phyloP scores from a whole-genome alignment of 2,797 vertebrate genomes.

The Aplochiton taeniatus region DNA sequence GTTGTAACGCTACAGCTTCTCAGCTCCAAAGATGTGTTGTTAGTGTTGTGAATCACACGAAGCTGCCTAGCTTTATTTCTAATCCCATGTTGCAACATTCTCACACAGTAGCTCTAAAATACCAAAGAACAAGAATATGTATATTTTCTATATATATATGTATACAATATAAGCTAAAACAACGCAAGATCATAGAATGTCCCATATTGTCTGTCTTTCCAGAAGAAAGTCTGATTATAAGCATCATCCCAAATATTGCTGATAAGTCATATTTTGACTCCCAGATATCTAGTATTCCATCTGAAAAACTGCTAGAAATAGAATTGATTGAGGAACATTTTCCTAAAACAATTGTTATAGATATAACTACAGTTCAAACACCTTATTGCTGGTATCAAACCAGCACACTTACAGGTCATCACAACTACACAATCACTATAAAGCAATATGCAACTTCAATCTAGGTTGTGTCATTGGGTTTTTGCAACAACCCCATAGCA shows the following conservation, averaged over 20 bases:
- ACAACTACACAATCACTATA: no score
- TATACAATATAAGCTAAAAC: constrained; percentile 71
- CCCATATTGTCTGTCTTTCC: neutral
- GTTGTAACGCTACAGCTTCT: neutral
- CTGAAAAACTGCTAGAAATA: no score
- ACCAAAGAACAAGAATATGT: constrained; percentile 67
- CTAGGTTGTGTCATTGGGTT: no score
- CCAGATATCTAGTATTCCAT: neutral
- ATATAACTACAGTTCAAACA: no score
- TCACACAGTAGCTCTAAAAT: constrained; percentile 54
- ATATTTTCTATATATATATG: constrained; percentile 55
- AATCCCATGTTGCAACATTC: constrained; percentile 20
- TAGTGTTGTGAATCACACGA: no score
- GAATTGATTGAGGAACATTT: no score
- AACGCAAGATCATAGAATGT: constrained; percentile 2
- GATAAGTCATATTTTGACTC: neutral
- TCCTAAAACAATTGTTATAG: no score
- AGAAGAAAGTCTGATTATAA: neutral
- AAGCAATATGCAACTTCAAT: no score
- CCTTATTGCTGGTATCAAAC: no score
- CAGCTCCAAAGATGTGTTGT: neutral
- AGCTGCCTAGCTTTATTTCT: neutral
- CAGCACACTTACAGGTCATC: no score
- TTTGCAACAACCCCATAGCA: no score
- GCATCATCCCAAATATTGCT: neutral